Percentiles rank a stretch among this genome's conserved stretches.
Evolutionary conservation across 2,113 vertebrate species (phyloP).

Genomic region (Pseudorasbora parva): DNA sequence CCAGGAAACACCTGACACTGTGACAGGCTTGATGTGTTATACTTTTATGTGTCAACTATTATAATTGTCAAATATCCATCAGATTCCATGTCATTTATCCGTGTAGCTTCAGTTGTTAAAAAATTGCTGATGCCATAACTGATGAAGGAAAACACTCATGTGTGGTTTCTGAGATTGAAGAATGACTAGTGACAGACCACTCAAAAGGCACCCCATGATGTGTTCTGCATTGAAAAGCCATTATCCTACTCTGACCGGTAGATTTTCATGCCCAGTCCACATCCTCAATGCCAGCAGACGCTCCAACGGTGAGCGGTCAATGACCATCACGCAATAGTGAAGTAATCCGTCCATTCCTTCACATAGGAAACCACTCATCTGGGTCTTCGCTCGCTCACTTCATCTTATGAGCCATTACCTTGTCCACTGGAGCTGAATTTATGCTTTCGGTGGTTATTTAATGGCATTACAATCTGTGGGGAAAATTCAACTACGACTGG

Average conservation of each 20-base stretch:
- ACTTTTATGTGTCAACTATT: not conserved
- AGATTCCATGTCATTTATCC: not conserved
- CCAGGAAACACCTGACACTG: not conserved
- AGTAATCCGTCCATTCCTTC: slow-evolving; percentile 31
- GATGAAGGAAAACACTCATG: not conserved
- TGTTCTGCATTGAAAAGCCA: slow-evolving; percentile 36
- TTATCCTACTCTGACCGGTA: slow-evolving; percentile 28
- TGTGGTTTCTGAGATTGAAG: not conserved
- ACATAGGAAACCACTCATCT: slow-evolving; percentile 25
- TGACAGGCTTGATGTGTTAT: not conserved
- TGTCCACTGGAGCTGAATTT: slow-evolving; percentile 46
- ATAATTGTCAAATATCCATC: not conserved
- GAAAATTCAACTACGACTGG: slow-evolving; percentile 13
- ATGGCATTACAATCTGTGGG: slow-evolving; percentile 42
- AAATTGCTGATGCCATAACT: not conserved
- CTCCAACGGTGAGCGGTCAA: not conserved
- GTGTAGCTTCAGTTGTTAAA: not conserved
- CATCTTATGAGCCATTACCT: slow-evolving; percentile 33
- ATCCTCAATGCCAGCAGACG: slow-evolving; percentile 35
- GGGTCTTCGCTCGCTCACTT: slow-evolving; percentile 38
- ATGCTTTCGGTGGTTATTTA: slow-evolving; percentile 39
- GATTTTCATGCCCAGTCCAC: slow-evolving; percentile 6
- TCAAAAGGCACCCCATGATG: not conserved
- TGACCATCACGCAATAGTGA: slow-evolving; percentile 21
- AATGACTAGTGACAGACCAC: not conserved